phyloP scores from a whole-genome alignment of 2,888 invertebrate genomes.

The Caenorhabditis sp. region DNA sequence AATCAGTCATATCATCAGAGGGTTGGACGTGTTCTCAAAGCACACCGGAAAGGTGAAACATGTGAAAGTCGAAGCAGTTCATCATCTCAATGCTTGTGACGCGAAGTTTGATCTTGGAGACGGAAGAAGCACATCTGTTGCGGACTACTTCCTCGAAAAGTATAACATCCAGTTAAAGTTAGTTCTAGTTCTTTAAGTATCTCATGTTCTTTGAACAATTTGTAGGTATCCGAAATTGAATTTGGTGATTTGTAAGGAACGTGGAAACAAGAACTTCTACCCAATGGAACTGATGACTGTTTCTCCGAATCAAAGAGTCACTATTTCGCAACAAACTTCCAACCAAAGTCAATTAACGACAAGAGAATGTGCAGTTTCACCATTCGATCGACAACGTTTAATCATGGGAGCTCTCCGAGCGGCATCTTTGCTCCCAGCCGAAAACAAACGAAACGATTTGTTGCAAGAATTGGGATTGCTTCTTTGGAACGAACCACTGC shows the following conservation, averaged over 20 bases:
- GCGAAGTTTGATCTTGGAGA: conserved; percentile 9
- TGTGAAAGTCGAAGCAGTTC: conserved; percentile 16
- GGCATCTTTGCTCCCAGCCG: not conserved
- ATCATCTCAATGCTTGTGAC: not conserved
- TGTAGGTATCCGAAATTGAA: conserved; percentile 43
- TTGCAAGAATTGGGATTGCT: conserved; percentile 20
- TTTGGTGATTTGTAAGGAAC: conserved; percentile 33
- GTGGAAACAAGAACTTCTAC: conserved; percentile 36
- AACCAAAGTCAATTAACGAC: conserved; percentile 39
- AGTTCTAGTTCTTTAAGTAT: conserved; percentile 5
- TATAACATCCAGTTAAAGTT: conserved; percentile 35
- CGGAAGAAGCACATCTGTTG: conserved; percentile 2
- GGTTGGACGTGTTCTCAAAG: conserved; percentile 14
- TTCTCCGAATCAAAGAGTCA: conserved; percentile 49
- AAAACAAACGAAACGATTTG: conserved; percentile 4
- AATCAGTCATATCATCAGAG: conserved; percentile 24
- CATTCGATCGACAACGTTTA: conserved; percentile 24
- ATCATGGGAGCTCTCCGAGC: conserved; percentile 21
- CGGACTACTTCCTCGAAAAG: conserved; percentile 24
- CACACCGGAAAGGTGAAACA: conserved; percentile 11
- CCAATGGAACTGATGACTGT: conserved; percentile 50
- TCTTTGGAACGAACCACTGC: conserved; percentile 16
- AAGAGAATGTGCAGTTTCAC: conserved; percentile 42
- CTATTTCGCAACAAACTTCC: conserved; percentile 43
- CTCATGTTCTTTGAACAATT: too few species aligned